A percentile compares a stretch with the other conserved stretches of the same genome.
These are phyloP conservation scores for Atta texana DNA, from an alignment of 1,140 invertebrate genomes.

Conservation along the genomic window DNA sequence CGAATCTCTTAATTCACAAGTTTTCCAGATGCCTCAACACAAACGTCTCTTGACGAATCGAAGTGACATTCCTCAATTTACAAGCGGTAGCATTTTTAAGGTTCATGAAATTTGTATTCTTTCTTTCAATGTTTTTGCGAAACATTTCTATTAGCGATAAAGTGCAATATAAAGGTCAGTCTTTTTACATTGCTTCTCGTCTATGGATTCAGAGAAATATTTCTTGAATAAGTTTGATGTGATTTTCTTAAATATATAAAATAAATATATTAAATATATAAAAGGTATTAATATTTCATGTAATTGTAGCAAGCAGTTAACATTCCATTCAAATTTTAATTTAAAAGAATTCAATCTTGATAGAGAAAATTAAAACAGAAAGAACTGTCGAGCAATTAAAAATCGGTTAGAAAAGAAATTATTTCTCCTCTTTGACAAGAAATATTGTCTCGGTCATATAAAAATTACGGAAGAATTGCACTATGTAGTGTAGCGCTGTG, in stretches of 20 bases:
- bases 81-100: slow-evolving; percentile 21
- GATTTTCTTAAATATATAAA: neutral
- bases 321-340: neutral
- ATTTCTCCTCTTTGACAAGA: neutral
- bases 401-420: neutral
- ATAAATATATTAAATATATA: too few species aligned
- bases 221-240: too few species aligned
- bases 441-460: neutral
- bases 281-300: neutral
- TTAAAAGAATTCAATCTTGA: neutral
- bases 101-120: neutral
- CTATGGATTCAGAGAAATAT: neutral
- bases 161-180: neutral
- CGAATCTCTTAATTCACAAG: slow-evolving; percentile 80
- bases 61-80: slow-evolving; percentile 59
- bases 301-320: neutral
- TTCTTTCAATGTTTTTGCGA: slow-evolving; percentile 2
- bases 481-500: slow-evolving; percentile 37
- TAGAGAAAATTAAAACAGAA: neutral
- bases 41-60: slow-evolving; percentile 29
- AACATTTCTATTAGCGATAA: slow-evolving; percentile 10
- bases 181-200: neutral
- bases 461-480: neutral
- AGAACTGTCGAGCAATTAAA: neutral
- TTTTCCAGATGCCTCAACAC: slow-evolving; percentile 71